Percentiles rank a stretch among this genome's conserved stretches.
phyloP scores from a whole-genome alignment of 2,797 vertebrate species.

The Sparus aurata region DNA sequence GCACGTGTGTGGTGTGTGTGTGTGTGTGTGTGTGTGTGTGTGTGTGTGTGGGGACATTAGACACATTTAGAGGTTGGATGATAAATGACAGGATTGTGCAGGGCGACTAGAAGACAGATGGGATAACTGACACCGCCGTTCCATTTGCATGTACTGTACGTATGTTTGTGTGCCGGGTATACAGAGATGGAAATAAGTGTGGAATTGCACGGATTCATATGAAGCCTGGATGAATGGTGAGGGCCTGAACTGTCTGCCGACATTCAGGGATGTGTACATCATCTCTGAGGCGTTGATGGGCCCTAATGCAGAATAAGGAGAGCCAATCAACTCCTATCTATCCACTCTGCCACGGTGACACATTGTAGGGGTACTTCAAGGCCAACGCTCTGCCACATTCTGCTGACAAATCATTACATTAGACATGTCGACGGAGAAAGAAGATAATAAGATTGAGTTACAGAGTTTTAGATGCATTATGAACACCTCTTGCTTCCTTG shows the following conservation, averaged over 20 bases:
- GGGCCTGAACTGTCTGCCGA: conserved; percentile 73
- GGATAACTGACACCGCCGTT: conserved; percentile 57
- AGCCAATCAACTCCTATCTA: conserved; percentile 84
- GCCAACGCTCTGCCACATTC: conserved; percentile 73
- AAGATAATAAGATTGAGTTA: conserved; percentile 81
- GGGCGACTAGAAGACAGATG: conserved; percentile 35
- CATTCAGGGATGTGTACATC: conserved; percentile 82
- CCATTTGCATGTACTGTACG: conserved; percentile 65
- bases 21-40: conserved; percentile 2
- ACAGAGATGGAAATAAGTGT: conserved; percentile 57
- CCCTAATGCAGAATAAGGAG: conserved; percentile 84
- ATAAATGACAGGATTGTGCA: conserved; percentile 60
- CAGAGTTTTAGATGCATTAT: conserved; percentile 75
- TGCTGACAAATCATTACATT: conserved; percentile 84
- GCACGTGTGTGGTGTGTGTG: conserved; percentile 19
- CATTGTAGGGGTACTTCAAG: conserved; percentile 80
- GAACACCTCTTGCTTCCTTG: conserved; percentile 65
- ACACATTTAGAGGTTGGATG: conserved; percentile 40
- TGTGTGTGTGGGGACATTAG: neutral
- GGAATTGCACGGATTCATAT: conserved; percentile 56
- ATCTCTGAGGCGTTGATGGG: conserved; percentile 79
- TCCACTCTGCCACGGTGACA: conserved; percentile 78
- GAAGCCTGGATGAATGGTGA: conserved; percentile 70
- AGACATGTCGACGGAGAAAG: conserved; percentile 72
- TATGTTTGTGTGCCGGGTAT: conserved; percentile 51